Percentiles rank a stretch among this genome's conserved stretches.
Conservation (phyloP, 1,140 invertebrate genomes). For the Sesamia nonagrioides region DNA sequence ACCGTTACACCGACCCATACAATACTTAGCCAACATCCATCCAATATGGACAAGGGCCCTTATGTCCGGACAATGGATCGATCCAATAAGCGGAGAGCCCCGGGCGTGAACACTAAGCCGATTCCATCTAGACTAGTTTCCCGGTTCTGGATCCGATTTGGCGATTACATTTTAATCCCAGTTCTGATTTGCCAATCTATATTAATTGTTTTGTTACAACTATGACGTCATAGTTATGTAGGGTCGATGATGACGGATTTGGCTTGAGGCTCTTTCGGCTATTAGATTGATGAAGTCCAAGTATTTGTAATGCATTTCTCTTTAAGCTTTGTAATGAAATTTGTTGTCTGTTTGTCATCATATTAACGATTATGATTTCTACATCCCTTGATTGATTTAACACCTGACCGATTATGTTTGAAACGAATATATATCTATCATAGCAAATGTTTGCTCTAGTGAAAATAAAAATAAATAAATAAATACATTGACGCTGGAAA, state of each 20-base stretch:
- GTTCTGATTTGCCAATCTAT: conserved; percentile 50
- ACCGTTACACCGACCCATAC: conserved; percentile 1
- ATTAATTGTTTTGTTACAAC: conserved; percentile 43
- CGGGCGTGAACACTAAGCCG: conserved; percentile 63
- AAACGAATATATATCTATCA: no score
- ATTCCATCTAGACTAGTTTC: conserved; percentile 51
- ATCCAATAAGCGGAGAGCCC: conserved; percentile 59
- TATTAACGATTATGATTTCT: no score
- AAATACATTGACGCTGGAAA: no score
- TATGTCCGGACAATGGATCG: conserved; percentile 50
- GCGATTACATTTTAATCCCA: conserved; percentile 65
- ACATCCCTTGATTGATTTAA: no score
- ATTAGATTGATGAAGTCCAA: not conserved
- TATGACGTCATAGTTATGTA: not conserved
- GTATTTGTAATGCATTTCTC: not conserved
- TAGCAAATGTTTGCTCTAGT: no score
- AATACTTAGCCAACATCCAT: conserved; percentile 12
- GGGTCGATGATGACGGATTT: not conserved
- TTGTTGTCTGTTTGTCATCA: no score
- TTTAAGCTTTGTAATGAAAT: not conserved
- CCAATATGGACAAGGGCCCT: conserved; percentile 26
- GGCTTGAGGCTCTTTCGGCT: not conserved
- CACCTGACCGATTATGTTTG: no score
- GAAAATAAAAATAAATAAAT: no score
- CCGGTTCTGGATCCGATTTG: conserved; percentile 56